Conservation (phyloP, 2,797 vertebrate genomes). For the Cheirogaleus major region DNA sequence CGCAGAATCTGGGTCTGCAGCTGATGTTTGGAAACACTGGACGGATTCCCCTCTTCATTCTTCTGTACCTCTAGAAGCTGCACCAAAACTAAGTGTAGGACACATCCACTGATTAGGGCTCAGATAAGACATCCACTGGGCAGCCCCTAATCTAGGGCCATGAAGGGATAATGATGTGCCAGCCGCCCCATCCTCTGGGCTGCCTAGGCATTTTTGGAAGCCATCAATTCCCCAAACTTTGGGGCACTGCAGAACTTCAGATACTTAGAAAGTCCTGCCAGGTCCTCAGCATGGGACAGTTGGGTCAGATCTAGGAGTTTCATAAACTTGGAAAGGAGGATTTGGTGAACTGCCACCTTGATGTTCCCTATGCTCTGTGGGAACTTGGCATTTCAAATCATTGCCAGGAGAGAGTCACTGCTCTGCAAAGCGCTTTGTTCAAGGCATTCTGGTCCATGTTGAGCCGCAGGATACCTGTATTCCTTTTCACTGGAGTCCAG, state of each 20-base stretch:
- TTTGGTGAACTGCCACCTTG: not conserved
- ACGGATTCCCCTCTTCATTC: too few species aligned
- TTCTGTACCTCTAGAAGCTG: not conserved
- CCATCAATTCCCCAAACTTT: not conserved
- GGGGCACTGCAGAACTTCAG: not conserved
- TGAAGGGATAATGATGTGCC: accelerated
- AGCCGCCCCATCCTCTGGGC: not conserved
- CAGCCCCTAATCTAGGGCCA: not conserved
- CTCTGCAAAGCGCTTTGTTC: not conserved
- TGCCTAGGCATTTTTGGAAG: not conserved
- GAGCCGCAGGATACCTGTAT: accelerated
- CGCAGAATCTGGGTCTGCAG: not conserved
- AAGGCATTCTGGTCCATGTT: not conserved
- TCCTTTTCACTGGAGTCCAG: not conserved
- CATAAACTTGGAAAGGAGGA: not conserved
- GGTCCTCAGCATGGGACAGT: not conserved
- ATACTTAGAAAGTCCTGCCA: not conserved
- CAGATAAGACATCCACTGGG: not conserved
- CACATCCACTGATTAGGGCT: not conserved
- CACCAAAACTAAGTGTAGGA: not conserved
- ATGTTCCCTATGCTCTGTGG: accelerated
- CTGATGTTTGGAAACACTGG: not conserved
- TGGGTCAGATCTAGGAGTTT: not conserved
- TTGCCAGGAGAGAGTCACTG: not conserved
- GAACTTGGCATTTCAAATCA: not conserved